Base-by-base conservation (phyloP, 2,888 invertebrate genomes). In the Pseudococcus longispinus region DNA sequence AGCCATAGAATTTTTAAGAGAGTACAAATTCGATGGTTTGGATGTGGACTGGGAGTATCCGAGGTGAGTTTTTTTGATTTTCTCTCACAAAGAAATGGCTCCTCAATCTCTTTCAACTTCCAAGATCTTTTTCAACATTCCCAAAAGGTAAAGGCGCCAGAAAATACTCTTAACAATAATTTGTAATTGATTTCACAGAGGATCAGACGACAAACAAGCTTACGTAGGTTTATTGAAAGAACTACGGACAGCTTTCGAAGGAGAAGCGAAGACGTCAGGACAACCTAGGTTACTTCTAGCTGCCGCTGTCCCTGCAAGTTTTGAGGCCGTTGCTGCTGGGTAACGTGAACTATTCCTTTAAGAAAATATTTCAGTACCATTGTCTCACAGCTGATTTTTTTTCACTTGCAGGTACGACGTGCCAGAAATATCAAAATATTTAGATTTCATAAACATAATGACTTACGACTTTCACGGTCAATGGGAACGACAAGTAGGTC, bases 1-100 rank as follows among this genome's bases (percentile, higher is more conserved):
- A 91, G 96, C 97, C 23, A 97, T 97, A 88, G 97, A 98, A 89
- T 97, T 97, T 92, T 92, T 98, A 84, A 92, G 97, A 82, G 96
- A 96, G 90, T 96, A 95, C 90, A 95, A 96, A 91, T 97, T 98
- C 91, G 97, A 97, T 89, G 97, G 97, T 6, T 91, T 98, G 87
- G 97, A 98, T 90, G 95, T 98, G 0, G 97, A 97, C 90, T 97
- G 97, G 97, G 97, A 97, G 91, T 97, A 97, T 90, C 97, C 97
- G 0, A 93, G 94, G 94, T 94, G 90, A 90, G 89, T 70, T 70
- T n/a, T n/a, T n/a, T n/a, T n/a, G n/a, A n/a, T n/a, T n/a, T n/a
- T n/a, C n/a, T n/a, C n/a, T n/a, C n/a, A n/a, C n/a, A n/a, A n/a
- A n/a, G n/a, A n/a, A n/a, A n/a, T n/a, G n/a, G n/a, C 37, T 37